Conservation (phyloP, 2,888 invertebrate species). For the Perizoma flavofasciatum region DNA sequence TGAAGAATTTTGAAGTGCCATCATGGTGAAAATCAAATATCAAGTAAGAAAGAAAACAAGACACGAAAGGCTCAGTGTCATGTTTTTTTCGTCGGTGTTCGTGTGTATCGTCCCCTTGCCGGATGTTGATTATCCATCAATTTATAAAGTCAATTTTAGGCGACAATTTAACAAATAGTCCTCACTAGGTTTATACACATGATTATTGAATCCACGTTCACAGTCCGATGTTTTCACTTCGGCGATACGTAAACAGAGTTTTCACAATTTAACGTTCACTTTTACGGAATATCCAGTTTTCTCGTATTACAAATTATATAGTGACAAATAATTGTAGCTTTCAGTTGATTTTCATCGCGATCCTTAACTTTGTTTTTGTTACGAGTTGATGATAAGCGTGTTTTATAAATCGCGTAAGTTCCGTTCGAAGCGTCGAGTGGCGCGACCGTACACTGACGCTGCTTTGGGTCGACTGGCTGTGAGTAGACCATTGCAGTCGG, state of each 20-base stretch:
- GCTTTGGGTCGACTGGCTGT: conserved; percentile 77
- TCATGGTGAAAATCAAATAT: conserved; percentile 75
- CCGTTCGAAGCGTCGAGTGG: conserved; percentile 70
- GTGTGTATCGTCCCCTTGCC: conserved; percentile 74
- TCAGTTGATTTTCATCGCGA: conserved; percentile 38
- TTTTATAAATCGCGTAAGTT: conserved; percentile 71
- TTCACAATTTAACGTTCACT: conserved; percentile 62
- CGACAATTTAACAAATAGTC: conserved; percentile 66
- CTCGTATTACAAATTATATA: conserved; percentile 19
- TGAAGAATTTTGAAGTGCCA: conserved; percentile 69
- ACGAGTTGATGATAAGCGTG: conserved; percentile 72
- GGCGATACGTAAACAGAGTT: conserved; percentile 45
- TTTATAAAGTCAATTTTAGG: conserved; percentile 69
- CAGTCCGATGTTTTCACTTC: conserved; percentile 31
- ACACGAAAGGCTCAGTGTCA: conserved; percentile 78
- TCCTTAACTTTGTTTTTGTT: conserved; percentile 51
- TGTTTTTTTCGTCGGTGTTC: conserved; percentile 82
- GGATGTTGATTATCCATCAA: conserved; percentile 82
- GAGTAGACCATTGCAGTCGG: conserved; percentile 74
- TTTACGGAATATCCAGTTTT: conserved; percentile 37
- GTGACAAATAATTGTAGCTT: conserved; percentile 30
- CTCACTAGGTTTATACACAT: conserved; percentile 63
- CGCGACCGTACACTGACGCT: conserved; percentile 79
- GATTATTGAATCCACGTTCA: conserved; percentile 44
- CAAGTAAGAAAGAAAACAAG: conserved; percentile 80